Percentiles rank a stretch among this genome's conserved stretches.
These are phyloP conservation scores for Digitonthophagus gazella DNA, from an alignment of 2,888 invertebrate genomes.

Conservation along the genomic window DNA sequence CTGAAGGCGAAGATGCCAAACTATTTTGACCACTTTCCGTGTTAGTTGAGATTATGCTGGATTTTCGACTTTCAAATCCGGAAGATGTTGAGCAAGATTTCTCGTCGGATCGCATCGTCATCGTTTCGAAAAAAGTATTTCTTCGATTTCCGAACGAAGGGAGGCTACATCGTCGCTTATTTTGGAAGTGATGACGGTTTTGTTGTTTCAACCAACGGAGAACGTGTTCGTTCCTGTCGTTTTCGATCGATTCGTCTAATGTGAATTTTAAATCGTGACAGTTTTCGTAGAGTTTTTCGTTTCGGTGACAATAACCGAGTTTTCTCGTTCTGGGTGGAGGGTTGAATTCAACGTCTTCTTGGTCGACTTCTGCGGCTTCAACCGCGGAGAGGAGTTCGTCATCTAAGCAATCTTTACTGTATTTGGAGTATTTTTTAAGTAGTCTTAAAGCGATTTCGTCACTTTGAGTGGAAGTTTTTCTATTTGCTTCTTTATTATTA, in stretches of 20 bases:
- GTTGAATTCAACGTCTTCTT: slow-evolving; percentile 22
- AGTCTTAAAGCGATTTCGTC: slow-evolving; percentile 50
- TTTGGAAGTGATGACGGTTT: slow-evolving; percentile 37
- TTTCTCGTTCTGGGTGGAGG: slow-evolving; percentile 37
- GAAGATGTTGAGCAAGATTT: slow-evolving; percentile 33
- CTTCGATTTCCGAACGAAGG: slow-evolving; percentile 42
- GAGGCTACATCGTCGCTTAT: slow-evolving; percentile 30
- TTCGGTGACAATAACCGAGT: slow-evolving; percentile 44
- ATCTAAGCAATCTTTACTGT: slow-evolving; percentile 47
- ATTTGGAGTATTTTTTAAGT: slow-evolving; percentile 51
- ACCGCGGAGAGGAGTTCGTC: slow-evolving; percentile 48
- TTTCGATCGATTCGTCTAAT: slow-evolving; percentile 42
- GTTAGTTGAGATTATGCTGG: slow-evolving; percentile 38
- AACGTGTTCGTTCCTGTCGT: slow-evolving; percentile 49
- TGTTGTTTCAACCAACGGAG: slow-evolving; percentile 49
- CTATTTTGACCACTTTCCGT: slow-evolving; percentile 16
- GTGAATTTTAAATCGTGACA: slow-evolving; percentile 41
- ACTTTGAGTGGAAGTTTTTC: slow-evolving; percentile 43
- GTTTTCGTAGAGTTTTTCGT: slow-evolving; percentile 49
- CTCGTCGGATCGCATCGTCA: slow-evolving; percentile 36
- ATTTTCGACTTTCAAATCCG: slow-evolving; percentile 46
- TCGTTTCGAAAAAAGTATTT: slow-evolving; percentile 33
- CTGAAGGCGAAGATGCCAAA: slow-evolving; percentile 35
- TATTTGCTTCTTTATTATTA: slow-evolving; percentile 28
- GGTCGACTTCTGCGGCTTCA: slow-evolving; percentile 35